Percentiles rank a stretch among this genome's conserved stretches.
These are phyloP conservation scores for Passer domesticus DNA, from an alignment of 2,113 vertebrate genomes.

Conservation along the genomic window DNA sequence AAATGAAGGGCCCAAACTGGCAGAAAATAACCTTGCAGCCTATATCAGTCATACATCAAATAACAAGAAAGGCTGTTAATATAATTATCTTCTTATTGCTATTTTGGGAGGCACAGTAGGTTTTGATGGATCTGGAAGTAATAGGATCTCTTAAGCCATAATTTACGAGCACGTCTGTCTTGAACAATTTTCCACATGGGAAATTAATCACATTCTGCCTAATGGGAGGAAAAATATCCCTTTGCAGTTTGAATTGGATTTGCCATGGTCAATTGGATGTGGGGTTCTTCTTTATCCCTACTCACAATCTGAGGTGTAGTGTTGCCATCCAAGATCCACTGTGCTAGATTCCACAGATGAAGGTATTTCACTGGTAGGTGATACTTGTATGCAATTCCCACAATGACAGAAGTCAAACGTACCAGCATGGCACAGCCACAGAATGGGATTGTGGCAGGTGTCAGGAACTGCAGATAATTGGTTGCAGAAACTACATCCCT, in stretches of 20 bases:
- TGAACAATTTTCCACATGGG: slow-evolving; percentile 67
- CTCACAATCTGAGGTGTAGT: neutral
- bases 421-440: neutral
- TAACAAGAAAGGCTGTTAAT: slow-evolving; percentile 61
- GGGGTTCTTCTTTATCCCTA: slow-evolving; percentile 16
- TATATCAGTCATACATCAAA: slow-evolving; percentile 42
- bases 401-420: neutral
- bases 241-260: slow-evolving; percentile 59
- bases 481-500: neutral
- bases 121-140: slow-evolving; percentile 55
- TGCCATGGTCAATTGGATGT: slow-evolving; percentile 39
- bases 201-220: slow-evolving; percentile 65
- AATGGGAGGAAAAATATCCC: slow-evolving; percentile 54
- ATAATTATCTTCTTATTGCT: slow-evolving; percentile 68
- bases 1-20: neutral
- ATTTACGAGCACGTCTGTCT: slow-evolving; percentile 52
- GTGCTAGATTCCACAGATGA: neutral
- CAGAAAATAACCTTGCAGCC: slow-evolving; percentile 32
- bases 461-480: neutral
- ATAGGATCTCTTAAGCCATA: slow-evolving; percentile 63
- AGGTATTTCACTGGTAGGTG: neutral
- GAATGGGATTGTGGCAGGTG: neutral
- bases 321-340: neutral
- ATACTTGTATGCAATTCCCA: neutral
- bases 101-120: slow-evolving; percentile 49